Evolutionary conservation across 2,113 vertebrate genomes (phyloP), one percentile per base, ranked within the genome.

Genomic region (Epinephelus lanceolatus): DNA sequence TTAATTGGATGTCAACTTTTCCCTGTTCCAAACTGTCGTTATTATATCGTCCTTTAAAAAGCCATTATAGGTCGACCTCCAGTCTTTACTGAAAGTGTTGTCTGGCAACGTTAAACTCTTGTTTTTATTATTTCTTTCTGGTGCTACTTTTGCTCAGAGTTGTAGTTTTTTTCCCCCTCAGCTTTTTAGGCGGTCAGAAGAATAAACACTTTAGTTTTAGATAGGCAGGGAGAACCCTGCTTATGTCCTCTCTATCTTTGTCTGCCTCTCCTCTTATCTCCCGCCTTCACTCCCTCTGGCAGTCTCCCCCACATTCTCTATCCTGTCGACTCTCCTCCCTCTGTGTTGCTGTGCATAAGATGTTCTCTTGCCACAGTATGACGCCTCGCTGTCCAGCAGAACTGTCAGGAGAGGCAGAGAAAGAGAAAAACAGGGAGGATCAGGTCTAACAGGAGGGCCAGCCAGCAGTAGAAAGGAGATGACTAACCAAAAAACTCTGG

Each of bases 291-390:
- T 72, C 47, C 68, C 47, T 19, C 53, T 61, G 70, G 63, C 75
- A 75, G 63, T 53, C 76, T n/a, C 47, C 53, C 25, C 47, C 57
- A 57, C 57, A 37, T 68, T 60, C 47, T 69, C 63, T 57, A 21
- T 88, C 42, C 21, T 70, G 63, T 71, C 57, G 45, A 45, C 60
- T 81, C 49, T 71, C 49, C 27, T 59, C 37, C 7, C 52, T 33
- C 40, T 33, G 42, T 77, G 55, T 42, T 8, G 5, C 47, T 63
- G 56, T 52, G 62, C 63, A 52, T 69, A 47, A 77, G 61, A 55
- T 70, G 18, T 25, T 68, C 19, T 71, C 25, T 76, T 5, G 4
- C 61, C 40, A 14, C 51, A n/a, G 17, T 70, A 51, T 65, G 59
- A 85, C 11, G 60, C 45, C 42, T 66, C 8, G 7, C 23, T 68